Conservation (phyloP, 2,888 invertebrate species). For the Pocota personata region DNA sequence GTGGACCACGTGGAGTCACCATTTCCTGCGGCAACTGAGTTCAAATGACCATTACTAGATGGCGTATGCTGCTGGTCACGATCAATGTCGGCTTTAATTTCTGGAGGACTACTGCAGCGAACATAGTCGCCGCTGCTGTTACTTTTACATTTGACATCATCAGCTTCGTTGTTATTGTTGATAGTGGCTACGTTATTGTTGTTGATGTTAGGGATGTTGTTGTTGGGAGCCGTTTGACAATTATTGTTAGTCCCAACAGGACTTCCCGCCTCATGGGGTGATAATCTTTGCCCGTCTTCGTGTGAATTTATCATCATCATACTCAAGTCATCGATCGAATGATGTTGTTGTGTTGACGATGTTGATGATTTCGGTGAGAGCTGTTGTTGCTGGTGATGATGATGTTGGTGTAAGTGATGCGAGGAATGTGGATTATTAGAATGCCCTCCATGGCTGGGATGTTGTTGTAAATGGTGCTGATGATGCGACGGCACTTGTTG, state of each 20-base stretch:
- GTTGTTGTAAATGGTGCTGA: conserved; percentile 46
- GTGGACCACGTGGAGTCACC: conserved; percentile 63
- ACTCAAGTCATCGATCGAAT: conserved; percentile 55
- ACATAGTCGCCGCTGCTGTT: conserved; percentile 38
- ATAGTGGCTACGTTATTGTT: conserved; percentile 28
- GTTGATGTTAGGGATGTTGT: conserved; percentile 64
- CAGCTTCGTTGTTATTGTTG: conserved; percentile 42
- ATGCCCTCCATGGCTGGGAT: conserved; percentile 10
- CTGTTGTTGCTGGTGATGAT: conserved; percentile 54
- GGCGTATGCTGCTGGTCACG: conserved; percentile 58
- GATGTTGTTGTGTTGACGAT: conserved; percentile 49
- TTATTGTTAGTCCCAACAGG: conserved; percentile 23
- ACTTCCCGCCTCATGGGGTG: conserved; percentile 17
- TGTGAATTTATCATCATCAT: conserved; percentile 60
- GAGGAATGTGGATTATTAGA: conserved; percentile 22
- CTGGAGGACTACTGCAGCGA: conserved; percentile 34
- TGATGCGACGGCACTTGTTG: conserved; percentile 20
- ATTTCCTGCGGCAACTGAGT: conserved; percentile 25
- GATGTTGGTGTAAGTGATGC: conserved; percentile 33
- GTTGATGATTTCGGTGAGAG: conserved; percentile 58
- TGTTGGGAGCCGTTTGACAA: conserved; percentile 42
- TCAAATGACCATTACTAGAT: conserved; percentile 41
- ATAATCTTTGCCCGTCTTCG: conserved; percentile 42
- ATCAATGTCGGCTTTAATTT: conserved; percentile 50
- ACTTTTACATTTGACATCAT: conserved; percentile 51